Base-by-base conservation (phyloP, 2,797 vertebrate genomes). In the Nothura maculosa region DNA sequence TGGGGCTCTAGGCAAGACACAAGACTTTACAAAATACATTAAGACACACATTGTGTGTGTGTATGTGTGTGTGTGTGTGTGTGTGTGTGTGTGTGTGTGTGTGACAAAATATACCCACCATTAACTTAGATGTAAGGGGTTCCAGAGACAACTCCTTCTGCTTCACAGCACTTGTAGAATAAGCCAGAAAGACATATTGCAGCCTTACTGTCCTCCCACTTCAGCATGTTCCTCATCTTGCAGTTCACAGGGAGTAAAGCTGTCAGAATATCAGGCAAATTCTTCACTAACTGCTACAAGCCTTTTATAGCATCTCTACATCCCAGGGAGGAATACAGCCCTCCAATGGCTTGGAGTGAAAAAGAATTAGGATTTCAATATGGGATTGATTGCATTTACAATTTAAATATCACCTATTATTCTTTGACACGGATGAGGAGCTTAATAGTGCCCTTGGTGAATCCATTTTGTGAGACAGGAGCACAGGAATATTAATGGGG, bases 161-260 rank as follows among this genome's bases (percentile, higher is more conserved):
- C 61, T 74, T 61, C 63, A 11, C 28, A 38, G 45, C 11, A 10
- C 48, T 43, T 43, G 45, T 28, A 38, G 45, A 20, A 50, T 12
- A 38, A 68, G 17, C 30, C 88, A 92, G 47, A 63, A 75, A 25
- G 28, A 9, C 25, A 82, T 36, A 8, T 62, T 62, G 64, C 30
- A 88, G 47, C 6, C 30, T 30, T n/a, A 11, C 8, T 36, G 60
- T 85, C 48, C 76, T 90, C 48, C 48, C 64, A 81, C 43, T 20
- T 50, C 40, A 58, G 27, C 0, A 0, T 60, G 42, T 45, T 88
- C 25, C 42, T 7, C 69, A 38, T 45, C 58, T 45, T 38, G 0
- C 57, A 30, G 28, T 12, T 67, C 42, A 38, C 8, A 45, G 32
- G 28, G 32, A 48, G 40, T 3, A 5, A 32, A 82, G 30, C 24